Evolutionary conservation across 2,888 invertebrate species (phyloP), one percentile per base, ranked within the genome.

Genomic region (Exocentrus adspersus): DNA sequence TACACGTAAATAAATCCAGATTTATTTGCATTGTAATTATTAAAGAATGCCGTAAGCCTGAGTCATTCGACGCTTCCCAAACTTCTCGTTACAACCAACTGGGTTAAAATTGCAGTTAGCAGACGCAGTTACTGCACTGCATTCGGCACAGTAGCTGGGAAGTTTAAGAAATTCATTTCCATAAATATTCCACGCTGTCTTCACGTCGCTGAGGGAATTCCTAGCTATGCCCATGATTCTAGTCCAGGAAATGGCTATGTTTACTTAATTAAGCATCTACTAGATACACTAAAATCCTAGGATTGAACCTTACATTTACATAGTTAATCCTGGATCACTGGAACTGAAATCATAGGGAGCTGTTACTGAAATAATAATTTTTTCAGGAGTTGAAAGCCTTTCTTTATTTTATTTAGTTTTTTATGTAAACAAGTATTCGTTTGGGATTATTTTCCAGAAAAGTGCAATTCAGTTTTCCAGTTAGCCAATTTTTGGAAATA

Each of bases 51-150:
- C 16, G 54, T 43, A 43, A 28, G 54, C 17, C 20, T 17, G 9
- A 37, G 37, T 37, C 9, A 52, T 52, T 37, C 37, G 52, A 52
- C 37, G 52, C 41, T 20, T 14, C 7, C 14, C n/a, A 43, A 42
- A 54, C 43, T 43, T 54, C 20, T 30, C 20, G 60, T 62, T 66
- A 53, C 43, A 46, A 42, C 54, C 46, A 69, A 69, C 69, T 69
- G 63, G 69, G 69, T 65, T 69, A 60, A 59, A 69, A 67, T 67
- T 67, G 69, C 67, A 69, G 65, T 67, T 62, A 60, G 58, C 63
- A 37, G 62, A 57, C 60, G 60, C 60, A 62, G 60, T 58, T 64
- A 52, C 30, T 41, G 53, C 58, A 28, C 59, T 62, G 52, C 41
- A 54, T 43, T 48, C 46, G 63, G 30, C 50, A 66, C 52, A 54